Evolutionary conservation across 2,113 vertebrate genomes (phyloP).

Genomic region (Myotis davidii): DNA sequence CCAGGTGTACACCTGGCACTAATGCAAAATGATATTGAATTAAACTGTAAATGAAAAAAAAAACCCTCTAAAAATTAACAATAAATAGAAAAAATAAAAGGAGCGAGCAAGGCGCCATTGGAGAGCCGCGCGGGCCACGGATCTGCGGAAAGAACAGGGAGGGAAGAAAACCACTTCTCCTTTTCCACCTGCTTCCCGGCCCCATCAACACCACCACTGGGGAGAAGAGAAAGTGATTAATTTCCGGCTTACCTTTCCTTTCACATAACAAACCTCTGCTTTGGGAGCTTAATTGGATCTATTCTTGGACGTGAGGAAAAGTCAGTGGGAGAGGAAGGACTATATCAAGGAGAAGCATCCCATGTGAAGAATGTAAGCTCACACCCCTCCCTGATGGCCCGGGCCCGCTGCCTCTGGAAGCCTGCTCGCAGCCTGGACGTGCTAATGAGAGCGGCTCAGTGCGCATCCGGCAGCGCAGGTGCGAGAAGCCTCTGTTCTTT

Average conservation of each 20-base stretch:
- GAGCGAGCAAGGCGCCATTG: accelerated
- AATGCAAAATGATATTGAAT: neutral
- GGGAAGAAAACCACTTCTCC: neutral
- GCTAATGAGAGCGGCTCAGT: slow-evolving; percentile 86
- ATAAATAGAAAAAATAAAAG: neutral
- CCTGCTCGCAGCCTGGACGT: slow-evolving; percentile 83
- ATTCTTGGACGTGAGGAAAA: slow-evolving; percentile 82
- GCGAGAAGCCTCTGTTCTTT: slow-evolving; percentile 75
- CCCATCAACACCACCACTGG: neutral
- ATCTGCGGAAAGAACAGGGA: neutral
- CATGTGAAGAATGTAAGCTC: slow-evolving; percentile 88
- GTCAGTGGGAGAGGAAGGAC: slow-evolving; percentile 83
- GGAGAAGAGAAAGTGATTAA: slow-evolving; percentile 62
- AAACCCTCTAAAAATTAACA: too few species aligned
- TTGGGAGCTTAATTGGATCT: slow-evolving; percentile 81
- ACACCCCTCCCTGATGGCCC: slow-evolving; percentile 87
- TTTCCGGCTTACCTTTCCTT: slow-evolving; percentile 83
- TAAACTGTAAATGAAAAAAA: neutral
- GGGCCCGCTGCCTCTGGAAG: slow-evolving; percentile 83
- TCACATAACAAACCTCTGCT: slow-evolving; percentile 75
- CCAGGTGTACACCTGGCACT: neutral
- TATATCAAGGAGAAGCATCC: slow-evolving; percentile 81
- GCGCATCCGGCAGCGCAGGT: slow-evolving; percentile 82
- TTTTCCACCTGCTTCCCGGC: neutral
- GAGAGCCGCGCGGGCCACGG: accelerated